Evolutionary conservation across 2,888 invertebrate genomes (phyloP).

Genomic region (Vanessa cardui): DNA sequence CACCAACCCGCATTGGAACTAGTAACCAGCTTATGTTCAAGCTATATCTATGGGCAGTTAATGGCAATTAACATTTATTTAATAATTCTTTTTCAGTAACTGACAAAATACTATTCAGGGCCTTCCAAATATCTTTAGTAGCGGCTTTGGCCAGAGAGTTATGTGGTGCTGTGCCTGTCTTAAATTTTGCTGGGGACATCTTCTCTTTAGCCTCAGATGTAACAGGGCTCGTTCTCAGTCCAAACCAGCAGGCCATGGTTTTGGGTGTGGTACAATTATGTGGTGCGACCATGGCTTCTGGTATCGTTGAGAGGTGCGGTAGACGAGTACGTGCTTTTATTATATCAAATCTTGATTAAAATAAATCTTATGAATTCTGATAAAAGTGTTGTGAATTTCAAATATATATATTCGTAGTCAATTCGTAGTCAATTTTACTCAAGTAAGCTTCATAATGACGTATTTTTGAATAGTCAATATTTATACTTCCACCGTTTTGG

Average conservation of each 20-base stretch:
- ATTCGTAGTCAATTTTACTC: too few species aligned
- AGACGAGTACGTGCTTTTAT: constrained; percentile 40
- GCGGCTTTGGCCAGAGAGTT: constrained; percentile 46
- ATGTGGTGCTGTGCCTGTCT: constrained; percentile 49
- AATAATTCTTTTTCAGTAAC: constrained; percentile 39
- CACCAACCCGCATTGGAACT: too few species aligned
- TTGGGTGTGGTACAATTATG: constrained; percentile 45
- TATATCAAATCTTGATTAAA: too few species aligned
- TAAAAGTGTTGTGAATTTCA: too few species aligned
- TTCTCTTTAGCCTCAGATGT: constrained; percentile 44
- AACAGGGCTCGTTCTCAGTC: constrained; percentile 39
- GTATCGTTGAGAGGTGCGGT: constrained; percentile 46
- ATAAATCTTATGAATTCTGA: too few species aligned
- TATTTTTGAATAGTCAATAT: too few species aligned
- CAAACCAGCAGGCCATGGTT: constrained; percentile 49
- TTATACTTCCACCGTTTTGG: too few species aligned
- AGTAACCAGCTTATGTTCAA: too few species aligned
- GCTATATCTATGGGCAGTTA: too few species aligned
- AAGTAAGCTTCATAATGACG: too few species aligned
- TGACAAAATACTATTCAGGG: constrained; percentile 44
- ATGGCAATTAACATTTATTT: too few species aligned
- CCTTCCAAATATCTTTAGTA: constrained; percentile 47
- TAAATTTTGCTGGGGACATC: constrained; percentile 50
- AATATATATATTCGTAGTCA: too few species aligned
- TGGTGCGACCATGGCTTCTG: constrained; percentile 46